Evolutionary conservation across 2,797 vertebrate genomes (phyloP).

Genomic region (Sorex maritimensis): DNA sequence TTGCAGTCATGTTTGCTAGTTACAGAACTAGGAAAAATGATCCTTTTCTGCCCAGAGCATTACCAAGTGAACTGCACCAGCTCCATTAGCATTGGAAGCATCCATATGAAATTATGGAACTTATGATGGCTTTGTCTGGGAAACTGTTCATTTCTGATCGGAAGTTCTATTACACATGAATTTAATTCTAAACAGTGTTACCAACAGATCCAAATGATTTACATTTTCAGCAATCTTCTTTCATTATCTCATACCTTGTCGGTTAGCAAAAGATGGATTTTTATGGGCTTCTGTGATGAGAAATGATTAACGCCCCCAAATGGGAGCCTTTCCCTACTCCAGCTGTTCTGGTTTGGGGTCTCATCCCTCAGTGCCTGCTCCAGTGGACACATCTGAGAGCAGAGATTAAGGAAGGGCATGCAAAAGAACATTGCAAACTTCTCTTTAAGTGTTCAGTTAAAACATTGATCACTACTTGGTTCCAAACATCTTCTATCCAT

Average conservation of each 20-base stretch:
- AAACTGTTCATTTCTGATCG: conserved; percentile 81
- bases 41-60: conserved; percentile 28
- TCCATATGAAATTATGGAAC: conserved; percentile 70
- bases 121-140: conserved; percentile 78
- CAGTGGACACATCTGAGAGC: background rate
- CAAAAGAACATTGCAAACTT: background rate
- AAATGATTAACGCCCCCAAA: conserved; percentile 80
- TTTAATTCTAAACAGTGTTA: conserved; percentile 83
- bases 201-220: conserved; percentile 83
- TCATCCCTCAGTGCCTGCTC: conserved; percentile 58
- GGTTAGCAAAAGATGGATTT: conserved; percentile 76
- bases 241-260: conserved; percentile 84
- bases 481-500: background rate
- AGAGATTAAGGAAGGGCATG: conserved; percentile 25
- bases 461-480: background rate
- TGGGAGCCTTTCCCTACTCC: conserved; percentile 73
- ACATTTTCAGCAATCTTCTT: conserved; percentile 81
- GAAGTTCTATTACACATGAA: conserved; percentile 84
- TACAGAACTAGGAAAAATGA: conserved; percentile 67
- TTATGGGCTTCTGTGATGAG: conserved; percentile 77
- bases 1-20: conserved; percentile 45
- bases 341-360: conserved; percentile 46
- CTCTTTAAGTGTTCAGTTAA: conserved; percentile 14
- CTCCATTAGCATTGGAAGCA: conserved; percentile 61
- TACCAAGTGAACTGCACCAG: conserved; percentile 45